These are phyloP conservation scores for Drepanosiphum platanoidis DNA, from an alignment of 2,888 invertebrate species.

Conservation along the genomic window DNA sequence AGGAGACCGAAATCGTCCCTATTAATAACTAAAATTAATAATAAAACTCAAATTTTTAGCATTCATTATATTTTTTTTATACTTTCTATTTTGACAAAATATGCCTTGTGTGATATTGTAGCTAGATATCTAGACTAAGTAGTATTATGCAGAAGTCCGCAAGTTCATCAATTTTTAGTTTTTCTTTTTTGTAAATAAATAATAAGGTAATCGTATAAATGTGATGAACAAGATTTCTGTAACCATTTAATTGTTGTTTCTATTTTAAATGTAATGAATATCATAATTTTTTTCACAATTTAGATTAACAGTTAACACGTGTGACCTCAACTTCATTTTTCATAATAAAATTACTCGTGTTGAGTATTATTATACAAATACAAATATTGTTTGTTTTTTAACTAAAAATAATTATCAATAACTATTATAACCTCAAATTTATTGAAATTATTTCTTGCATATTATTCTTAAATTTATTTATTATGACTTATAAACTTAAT, in stretches of 20 bases:
- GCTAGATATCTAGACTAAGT: constrained; percentile 44
- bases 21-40: constrained; percentile 63
- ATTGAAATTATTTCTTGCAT: no score
- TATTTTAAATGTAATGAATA: constrained; percentile 19
- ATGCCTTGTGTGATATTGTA: constrained; percentile 44
- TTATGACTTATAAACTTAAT: no score
- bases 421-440: no score
- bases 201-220: constrained; percentile 42
- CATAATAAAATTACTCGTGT: constrained; percentile 47
- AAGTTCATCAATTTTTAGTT: constrained; percentile 52
- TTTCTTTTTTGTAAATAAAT: constrained; percentile 56
- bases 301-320: neutral
- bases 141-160: constrained; percentile 17
- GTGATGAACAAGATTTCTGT: constrained; percentile 55
- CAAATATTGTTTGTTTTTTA: constrained; percentile 29
- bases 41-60: constrained; percentile 37
- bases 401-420: constrained; percentile 39
- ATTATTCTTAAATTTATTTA: neutral
- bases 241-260: constrained; percentile 38
- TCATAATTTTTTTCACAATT: constrained; percentile 10
- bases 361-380: constrained; percentile 20
- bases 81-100: constrained; percentile 52
- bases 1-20: constrained; percentile 66
- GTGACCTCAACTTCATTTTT: constrained; percentile 31
- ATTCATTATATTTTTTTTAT: constrained; percentile 47